Percentiles rank a stretch among this genome's conserved stretches.
phyloP scores from a whole-genome alignment of 2,797 vertebrate species.

The Sphenopsis melanotis region DNA sequence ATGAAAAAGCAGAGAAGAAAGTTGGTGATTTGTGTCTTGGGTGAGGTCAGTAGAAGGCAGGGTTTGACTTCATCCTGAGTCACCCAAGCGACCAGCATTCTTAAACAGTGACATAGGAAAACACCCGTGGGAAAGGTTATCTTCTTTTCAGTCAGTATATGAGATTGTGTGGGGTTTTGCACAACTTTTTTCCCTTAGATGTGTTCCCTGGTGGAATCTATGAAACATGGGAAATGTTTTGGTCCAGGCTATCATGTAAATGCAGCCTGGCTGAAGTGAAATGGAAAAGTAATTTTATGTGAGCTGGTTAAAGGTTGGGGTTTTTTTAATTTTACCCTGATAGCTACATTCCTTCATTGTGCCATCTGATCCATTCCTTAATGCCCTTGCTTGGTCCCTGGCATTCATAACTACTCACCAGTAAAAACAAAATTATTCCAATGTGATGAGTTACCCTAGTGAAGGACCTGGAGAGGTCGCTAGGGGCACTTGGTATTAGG shows the following conservation, averaged over 20 bases:
- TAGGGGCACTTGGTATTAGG: rapidly evolving
- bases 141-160: background rate
- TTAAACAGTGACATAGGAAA: background rate
- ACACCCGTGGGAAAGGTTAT: background rate
- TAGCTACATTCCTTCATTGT: background rate
- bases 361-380: background rate
- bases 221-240: background rate
- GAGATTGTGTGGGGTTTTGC: background rate
- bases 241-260: background rate
- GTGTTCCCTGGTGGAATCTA: background rate
- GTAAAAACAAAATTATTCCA: background rate
- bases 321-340: background rate
- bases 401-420: background rate
- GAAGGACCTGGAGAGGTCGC: background rate
- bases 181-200: background rate
- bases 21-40: background rate
- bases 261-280: background rate
- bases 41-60: background rate
- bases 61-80: conserved; percentile 19
- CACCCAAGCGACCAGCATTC: background rate
- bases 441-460: background rate
- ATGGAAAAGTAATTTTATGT: background rate
- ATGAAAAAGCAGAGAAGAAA: conserved; percentile 10
- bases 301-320: background rate
- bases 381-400: background rate